Percentiles rank a stretch among this genome's conserved stretches.
phyloP scores from a whole-genome alignment of 2,888 invertebrate genomes.

The Notocelia uddmanniana region DNA sequence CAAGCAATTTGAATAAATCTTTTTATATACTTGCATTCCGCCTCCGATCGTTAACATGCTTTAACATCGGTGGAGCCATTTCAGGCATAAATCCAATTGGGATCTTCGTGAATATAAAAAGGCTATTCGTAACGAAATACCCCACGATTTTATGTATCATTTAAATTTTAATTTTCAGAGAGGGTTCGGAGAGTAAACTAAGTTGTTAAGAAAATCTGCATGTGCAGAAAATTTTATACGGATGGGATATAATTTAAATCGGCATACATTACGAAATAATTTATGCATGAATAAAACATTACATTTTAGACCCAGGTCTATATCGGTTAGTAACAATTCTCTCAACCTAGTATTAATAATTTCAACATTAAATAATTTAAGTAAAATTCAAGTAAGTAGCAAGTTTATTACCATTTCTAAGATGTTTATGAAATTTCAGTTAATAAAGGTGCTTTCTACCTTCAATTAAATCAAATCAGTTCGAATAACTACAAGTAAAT shows the following conservation, averaged over 20 bases:
- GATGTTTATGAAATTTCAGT: not conserved
- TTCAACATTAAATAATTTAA: no score
- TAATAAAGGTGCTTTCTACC: not conserved
- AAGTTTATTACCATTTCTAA: no score
- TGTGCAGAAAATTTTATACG: not conserved
- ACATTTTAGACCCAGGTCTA: no score
- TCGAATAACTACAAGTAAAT: not conserved
- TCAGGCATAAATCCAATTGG: slow-evolving; percentile 47
- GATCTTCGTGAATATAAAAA: slow-evolving; percentile 50
- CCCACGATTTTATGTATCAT: slow-evolving; percentile 36
- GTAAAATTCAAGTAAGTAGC: no score
- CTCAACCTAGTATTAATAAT: no score
- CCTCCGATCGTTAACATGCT: slow-evolving; percentile 55
- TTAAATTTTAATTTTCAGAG: slow-evolving; percentile 38
- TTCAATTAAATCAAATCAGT: not conserved
- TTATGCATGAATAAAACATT: no score
- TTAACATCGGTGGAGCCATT: slow-evolving; percentile 50
- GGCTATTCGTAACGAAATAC: slow-evolving; percentile 44
- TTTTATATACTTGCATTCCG: slow-evolving; percentile 55
- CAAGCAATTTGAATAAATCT: slow-evolving; percentile 50
- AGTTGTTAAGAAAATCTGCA: slow-evolving; percentile 18
- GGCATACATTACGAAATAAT: not conserved
- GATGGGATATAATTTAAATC: not conserved
- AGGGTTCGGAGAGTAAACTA: slow-evolving; percentile 27
- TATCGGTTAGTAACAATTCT: no score